These are phyloP conservation scores for Sipha flava DNA, from an alignment of 1,140 invertebrate species.

Conservation along the genomic window DNA sequence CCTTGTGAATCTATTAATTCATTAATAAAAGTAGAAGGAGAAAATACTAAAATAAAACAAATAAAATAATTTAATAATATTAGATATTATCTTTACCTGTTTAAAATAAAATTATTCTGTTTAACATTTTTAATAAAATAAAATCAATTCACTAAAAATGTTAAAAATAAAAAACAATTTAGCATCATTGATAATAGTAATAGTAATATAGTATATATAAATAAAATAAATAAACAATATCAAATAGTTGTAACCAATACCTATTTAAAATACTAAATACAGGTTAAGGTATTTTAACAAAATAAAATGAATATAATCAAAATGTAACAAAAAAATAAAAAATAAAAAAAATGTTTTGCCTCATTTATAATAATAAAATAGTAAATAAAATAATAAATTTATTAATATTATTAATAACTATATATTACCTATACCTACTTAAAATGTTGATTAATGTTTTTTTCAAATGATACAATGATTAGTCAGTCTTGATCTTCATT, in stretches of 20 bases:
- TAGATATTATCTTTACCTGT: neutral
- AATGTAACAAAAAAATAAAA: neutral
- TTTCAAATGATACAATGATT: neutral
- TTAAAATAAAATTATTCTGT: neutral
- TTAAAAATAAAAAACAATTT: neutral
- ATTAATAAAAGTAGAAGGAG: neutral
- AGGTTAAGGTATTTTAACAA: neutral
- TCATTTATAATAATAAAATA: neutral
- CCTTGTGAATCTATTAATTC: neutral
- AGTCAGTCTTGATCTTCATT: neutral
- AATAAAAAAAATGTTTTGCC: neutral
- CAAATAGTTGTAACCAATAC: neutral
- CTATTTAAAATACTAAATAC: neutral
- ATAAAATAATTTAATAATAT: neutral
- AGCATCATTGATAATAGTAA: neutral
- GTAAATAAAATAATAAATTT: neutral
- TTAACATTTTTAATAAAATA: too few relatives aligned
- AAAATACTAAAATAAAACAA: neutral
- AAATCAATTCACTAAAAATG: neutral
- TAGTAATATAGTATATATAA: neutral
- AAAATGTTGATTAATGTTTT: neutral
- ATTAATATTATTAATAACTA: neutral
- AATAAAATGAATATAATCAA: neutral
- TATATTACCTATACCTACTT: neutral
- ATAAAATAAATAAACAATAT: neutral